These are phyloP conservation scores for Theocolax elegans DNA, from an alignment of 1,140 invertebrate genomes.

Conservation along the genomic window DNA sequence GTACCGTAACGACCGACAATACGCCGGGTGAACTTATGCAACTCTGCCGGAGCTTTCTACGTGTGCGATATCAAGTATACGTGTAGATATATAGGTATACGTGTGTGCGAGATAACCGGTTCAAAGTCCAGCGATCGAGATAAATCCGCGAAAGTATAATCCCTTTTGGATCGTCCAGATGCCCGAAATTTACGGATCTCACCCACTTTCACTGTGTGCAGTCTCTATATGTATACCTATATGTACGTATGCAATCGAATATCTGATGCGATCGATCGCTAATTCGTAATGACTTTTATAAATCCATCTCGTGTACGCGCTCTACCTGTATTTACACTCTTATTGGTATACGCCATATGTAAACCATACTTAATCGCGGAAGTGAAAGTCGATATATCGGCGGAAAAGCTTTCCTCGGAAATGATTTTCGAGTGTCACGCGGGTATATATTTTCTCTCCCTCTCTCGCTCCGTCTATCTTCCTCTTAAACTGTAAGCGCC, in stretches of 20 bases:
- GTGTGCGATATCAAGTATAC: constrained; percentile 35
- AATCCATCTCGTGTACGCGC: too few relatives aligned
- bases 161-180: constrained; percentile 20
- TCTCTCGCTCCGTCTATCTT: background rate
- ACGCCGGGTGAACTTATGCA: constrained; percentile 46
- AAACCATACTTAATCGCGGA: constrained; percentile 52
- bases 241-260: too few relatives aligned
- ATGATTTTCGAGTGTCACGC: constrained; percentile 49
- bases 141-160: constrained; percentile 57
- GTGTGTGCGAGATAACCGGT: too few relatives aligned
- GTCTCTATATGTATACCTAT: too few relatives aligned
- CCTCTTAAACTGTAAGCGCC: background rate
- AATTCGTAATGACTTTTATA: too few relatives aligned
- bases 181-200: constrained; percentile 12
- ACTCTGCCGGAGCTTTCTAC: constrained; percentile 57
- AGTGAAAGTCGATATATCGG: constrained; percentile 54
- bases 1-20: constrained; percentile 25
- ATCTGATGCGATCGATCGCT: too few relatives aligned
- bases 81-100: background rate
- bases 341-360: too few relatives aligned
- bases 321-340: too few relatives aligned
- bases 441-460: background rate
- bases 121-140: constrained; percentile 45
- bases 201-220: constrained; percentile 25
- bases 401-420: constrained; percentile 53